phyloP scores from a whole-genome alignment of 2,888 invertebrate species.

The Fragum whitleyi region DNA sequence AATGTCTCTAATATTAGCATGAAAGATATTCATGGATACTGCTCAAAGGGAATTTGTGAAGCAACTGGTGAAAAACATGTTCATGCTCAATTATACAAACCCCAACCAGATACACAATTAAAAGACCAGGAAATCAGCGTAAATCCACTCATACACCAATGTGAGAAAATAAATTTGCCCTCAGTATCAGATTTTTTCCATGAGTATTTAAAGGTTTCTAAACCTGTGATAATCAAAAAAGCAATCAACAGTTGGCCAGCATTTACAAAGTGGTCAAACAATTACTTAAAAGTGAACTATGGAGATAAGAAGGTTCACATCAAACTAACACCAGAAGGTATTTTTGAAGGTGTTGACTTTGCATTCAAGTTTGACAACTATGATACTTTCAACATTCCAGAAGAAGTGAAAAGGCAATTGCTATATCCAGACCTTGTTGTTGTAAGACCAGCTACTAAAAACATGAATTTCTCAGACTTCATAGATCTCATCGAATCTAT shows the following conservation, averaged over 20 bases:
- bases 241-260: constrained; percentile 79
- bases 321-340: constrained; percentile 80
- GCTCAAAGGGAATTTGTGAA: constrained; percentile 31
- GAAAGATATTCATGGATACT: constrained; percentile 23
- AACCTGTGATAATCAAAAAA: constrained; percentile 81
- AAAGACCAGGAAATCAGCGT: not conserved
- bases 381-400: constrained; percentile 77
- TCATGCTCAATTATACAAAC: not conserved
- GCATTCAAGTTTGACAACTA: constrained; percentile 78
- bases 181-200: constrained; percentile 76
- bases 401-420: constrained; percentile 73
- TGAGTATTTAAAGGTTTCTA: constrained; percentile 78
- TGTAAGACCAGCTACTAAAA: constrained; percentile 81
- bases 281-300: constrained; percentile 73
- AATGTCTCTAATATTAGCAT: constrained; percentile 63
- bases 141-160: constrained; percentile 50
- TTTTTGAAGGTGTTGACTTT: constrained; percentile 83
- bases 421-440: constrained; percentile 82
- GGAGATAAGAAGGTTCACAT: constrained; percentile 78
- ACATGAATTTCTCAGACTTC: constrained; percentile 81
- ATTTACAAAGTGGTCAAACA: constrained; percentile 79
- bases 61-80: not conserved
- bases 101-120: not conserved
- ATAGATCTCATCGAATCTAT: constrained; percentile 78
- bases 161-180: constrained; percentile 71